A percentile compares a stretch with the other conserved stretches of the same genome.
Evolutionary conservation across 2,888 invertebrate genomes (phyloP).

Genomic region (Thumatha senex): DNA sequence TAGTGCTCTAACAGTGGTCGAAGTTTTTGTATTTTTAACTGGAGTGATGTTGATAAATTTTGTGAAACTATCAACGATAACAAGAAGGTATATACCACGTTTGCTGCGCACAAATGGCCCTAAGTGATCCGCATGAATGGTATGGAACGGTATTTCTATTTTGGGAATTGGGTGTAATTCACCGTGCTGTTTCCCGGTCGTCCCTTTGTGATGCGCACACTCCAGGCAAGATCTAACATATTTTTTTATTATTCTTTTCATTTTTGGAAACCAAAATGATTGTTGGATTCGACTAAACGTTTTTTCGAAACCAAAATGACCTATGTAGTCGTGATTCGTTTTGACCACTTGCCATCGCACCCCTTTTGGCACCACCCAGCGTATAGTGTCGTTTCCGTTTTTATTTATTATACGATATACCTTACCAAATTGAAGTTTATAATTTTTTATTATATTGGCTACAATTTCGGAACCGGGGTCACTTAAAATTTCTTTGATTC

Average conservation of each 20-base stretch:
- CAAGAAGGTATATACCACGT: slow-evolving; percentile 9
- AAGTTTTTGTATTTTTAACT: slow-evolving; percentile 2
- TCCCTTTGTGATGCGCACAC: slow-evolving; percentile 2
- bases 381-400: slow-evolving; percentile 2
- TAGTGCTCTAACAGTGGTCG: background rate
- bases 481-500: too few relatives aligned
- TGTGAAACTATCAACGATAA: slow-evolving; percentile 11
- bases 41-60: slow-evolving; percentile 3
- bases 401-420: slow-evolving; percentile 8
- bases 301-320: slow-evolving; percentile 30
- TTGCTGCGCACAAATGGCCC: slow-evolving; percentile 23
- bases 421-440: slow-evolving; percentile 17
- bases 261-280: slow-evolving; percentile 7
- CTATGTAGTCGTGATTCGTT: slow-evolving; percentile 29
- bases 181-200: slow-evolving; percentile 23
- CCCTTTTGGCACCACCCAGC: slow-evolving; percentile 34
- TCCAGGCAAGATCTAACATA: slow-evolving; percentile 4
- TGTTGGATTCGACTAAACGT: slow-evolving; percentile 4
- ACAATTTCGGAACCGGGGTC: too few relatives aligned
- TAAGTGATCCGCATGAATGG: slow-evolving; percentile 31
- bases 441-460: slow-evolving; percentile 22
- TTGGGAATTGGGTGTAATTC: slow-evolving; percentile 30
- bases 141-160: slow-evolving; percentile 27
- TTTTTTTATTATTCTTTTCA: slow-evolving; percentile 6
- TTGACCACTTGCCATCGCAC: slow-evolving; percentile 23